Evolutionary conservation across 2,113 vertebrate species (phyloP).

Genomic region (Apodemus speciosus): DNA sequence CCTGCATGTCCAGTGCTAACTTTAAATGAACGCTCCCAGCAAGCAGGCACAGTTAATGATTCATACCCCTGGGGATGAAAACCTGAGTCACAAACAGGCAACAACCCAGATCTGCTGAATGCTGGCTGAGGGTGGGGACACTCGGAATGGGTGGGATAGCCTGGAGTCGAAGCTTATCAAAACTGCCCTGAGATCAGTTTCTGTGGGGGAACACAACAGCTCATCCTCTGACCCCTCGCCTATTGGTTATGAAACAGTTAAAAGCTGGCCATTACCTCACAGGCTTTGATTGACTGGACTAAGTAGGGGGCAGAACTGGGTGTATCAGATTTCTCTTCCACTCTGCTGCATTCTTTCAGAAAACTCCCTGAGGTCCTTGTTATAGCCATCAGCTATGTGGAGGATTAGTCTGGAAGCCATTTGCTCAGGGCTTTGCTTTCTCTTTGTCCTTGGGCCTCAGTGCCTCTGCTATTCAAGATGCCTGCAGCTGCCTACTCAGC

Average conservation of each 20-base stretch:
- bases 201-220: background rate
- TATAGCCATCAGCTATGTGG: background rate
- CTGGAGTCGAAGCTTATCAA: background rate
- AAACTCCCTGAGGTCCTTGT: background rate
- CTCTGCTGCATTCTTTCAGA: background rate
- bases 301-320: too few relatives aligned
- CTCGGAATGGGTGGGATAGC: background rate
- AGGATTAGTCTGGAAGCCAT: background rate
- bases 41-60: background rate
- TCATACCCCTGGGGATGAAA: constrained; percentile 12
- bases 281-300: background rate
- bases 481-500: background rate
- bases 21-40: background rate
- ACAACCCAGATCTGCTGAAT: constrained; percentile 8
- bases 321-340: background rate
- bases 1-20: background rate
- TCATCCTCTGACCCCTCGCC: background rate
- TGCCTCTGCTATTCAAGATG: background rate
- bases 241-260: background rate
- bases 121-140: background rate
- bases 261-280: background rate
- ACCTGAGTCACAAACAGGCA: constrained; percentile 29
- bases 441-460: background rate
- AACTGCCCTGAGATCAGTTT: background rate
- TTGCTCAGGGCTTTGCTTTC: background rate